A percentile compares a stretch with the other conserved stretches of the same genome.
These are phyloP conservation scores for Macrosteles quadrilineatus DNA, from an alignment of 1,140 invertebrate genomes.

Conservation along the genomic window DNA sequence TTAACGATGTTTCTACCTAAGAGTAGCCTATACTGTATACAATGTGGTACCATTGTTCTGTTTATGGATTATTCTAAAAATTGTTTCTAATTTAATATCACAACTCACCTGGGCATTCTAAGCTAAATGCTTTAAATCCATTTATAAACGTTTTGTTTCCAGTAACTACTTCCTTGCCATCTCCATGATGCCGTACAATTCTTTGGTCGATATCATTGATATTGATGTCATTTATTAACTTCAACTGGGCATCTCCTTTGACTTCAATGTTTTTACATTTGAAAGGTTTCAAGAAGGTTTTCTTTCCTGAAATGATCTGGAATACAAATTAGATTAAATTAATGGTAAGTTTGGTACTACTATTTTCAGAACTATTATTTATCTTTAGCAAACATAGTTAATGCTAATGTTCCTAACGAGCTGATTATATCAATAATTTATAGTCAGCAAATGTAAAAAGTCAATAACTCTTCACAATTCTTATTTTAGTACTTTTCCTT, in stretches of 20 bases:
- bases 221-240: background rate
- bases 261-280: background rate
- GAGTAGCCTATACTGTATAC: no score
- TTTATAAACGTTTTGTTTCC: background rate
- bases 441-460: background rate
- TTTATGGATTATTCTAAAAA: no score
- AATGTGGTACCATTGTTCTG: no score
- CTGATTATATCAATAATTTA: background rate
- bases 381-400: no score
- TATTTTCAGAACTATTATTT: background rate
- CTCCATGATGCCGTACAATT: background rate
- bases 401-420: background rate
- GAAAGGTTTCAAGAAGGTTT: background rate
- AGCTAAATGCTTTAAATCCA: background rate
- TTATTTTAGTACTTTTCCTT: background rate
- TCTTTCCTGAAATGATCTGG: background rate
- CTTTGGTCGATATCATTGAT: background rate
- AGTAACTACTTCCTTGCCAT: background rate
- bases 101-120: background rate
- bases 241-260: background rate
- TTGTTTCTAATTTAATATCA: no score
- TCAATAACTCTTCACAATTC: background rate
- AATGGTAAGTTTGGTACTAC: background rate
- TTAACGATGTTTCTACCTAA: no score
- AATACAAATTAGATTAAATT: background rate